These are phyloP conservation scores for Ceratina australensis DNA, from an alignment of 1,140 invertebrate genomes.

Conservation along the genomic window DNA sequence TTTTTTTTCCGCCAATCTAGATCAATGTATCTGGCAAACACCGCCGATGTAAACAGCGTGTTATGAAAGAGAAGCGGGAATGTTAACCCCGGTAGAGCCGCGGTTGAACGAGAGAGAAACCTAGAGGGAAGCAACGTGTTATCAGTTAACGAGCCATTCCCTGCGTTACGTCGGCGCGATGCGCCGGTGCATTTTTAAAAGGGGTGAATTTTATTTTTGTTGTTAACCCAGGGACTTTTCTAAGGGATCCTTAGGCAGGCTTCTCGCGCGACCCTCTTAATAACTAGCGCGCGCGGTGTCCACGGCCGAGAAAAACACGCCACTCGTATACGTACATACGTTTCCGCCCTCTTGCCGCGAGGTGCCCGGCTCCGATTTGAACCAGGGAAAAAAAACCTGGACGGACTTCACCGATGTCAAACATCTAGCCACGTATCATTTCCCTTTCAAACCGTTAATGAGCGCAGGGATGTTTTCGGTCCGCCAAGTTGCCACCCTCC, in stretches of 20 bases:
- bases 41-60: slow-evolving; percentile 23
- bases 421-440: slow-evolving; percentile 43
- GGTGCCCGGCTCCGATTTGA: slow-evolving; percentile 9
- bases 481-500: not conserved
- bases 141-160: slow-evolving; percentile 49
- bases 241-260: slow-evolving; percentile 34
- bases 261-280: slow-evolving; percentile 41
- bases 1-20: slow-evolving; percentile 32
- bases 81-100: not conserved
- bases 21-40: slow-evolving; percentile 30
- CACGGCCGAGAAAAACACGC: slow-evolving; percentile 35
- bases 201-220: slow-evolving; percentile 45
- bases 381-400: slow-evolving; percentile 5
- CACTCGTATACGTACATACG: slow-evolving; percentile 16
- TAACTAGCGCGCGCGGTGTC: slow-evolving; percentile 14
- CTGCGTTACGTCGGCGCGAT: slow-evolving; percentile 24
- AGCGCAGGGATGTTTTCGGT: slow-evolving; percentile 20
- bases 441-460: slow-evolving; percentile 47
- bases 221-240: slow-evolving; percentile 37
- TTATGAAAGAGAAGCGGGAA: not conserved
- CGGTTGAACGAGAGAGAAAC: not conserved
- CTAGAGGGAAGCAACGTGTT: slow-evolving; percentile 15
- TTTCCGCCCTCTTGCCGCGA: not conserved
- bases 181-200: slow-evolving; percentile 41
- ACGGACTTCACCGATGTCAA: slow-evolving; percentile 38